Percentiles rank a stretch among this genome's conserved stretches.
Conservation (phyloP, 2,113 vertebrate species). For the Sylvia atricapilla region DNA sequence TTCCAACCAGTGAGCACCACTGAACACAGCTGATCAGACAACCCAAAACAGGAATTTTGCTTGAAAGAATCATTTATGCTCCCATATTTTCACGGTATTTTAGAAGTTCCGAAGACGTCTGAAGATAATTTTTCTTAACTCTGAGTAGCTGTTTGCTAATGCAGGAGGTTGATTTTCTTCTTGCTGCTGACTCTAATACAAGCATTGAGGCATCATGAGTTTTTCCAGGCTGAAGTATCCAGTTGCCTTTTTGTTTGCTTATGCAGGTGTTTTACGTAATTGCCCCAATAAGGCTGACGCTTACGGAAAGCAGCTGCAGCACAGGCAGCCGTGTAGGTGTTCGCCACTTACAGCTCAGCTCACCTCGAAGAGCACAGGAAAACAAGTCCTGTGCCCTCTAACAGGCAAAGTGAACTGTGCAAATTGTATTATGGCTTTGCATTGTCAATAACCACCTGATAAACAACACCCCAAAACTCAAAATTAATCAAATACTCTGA, state of each 20-base stretch:
- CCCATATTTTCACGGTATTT: not conserved
- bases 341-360: not conserved
- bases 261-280: constrained; percentile 34
- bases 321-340: not conserved
- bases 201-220: not conserved
- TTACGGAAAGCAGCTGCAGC: not conserved
- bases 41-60: not conserved
- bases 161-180: not conserved
- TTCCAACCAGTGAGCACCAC: not conserved
- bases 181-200: not conserved
- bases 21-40: not conserved
- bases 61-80: not conserved
- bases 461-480: not conserved
- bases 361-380: not conserved
- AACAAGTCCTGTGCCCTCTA: not conserved
- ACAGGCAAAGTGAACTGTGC: not conserved
- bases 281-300: not conserved
- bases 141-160: not conserved
- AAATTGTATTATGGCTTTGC: not conserved
- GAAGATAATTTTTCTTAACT: not conserved
- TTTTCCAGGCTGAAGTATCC: constrained; percentile 22
- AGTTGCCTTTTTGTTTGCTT: constrained; percentile 41
- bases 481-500: not conserved
- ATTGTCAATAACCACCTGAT: not conserved
- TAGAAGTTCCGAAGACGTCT: not conserved